phyloP scores from a whole-genome alignment of 2,113 vertebrate species.

The Fukomys damarensis region DNA sequence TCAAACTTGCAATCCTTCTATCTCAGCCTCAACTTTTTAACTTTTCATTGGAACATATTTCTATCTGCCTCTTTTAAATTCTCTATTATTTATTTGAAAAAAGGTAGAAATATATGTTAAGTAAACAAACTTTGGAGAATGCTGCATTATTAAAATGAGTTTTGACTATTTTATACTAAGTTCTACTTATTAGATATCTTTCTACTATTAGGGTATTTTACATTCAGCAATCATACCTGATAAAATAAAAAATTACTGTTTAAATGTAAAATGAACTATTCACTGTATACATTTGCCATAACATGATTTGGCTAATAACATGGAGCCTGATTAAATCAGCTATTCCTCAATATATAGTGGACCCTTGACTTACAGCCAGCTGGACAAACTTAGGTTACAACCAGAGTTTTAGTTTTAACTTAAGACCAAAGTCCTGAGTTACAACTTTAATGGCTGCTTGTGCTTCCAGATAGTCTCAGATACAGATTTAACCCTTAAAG shows the following conservation, averaged over 20 bases:
- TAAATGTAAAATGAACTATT: slow-evolving; percentile 12
- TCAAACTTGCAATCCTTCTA: background rate
- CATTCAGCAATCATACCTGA: background rate
- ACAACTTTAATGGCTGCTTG: too few relatives aligned
- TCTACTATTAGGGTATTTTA: background rate
- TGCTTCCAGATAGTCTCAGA: too few relatives aligned
- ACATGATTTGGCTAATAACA: slow-evolving; percentile 5
- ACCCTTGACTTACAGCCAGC: too few relatives aligned
- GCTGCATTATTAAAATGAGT: slow-evolving; percentile 23
- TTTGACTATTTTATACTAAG: slow-evolving; percentile 15
- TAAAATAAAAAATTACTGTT: background rate
- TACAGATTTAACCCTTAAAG: too few relatives aligned
- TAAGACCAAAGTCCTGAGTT: too few relatives aligned
- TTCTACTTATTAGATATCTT: background rate
- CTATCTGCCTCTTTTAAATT: background rate
- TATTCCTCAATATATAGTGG: background rate
- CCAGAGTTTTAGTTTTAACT: too few relatives aligned
- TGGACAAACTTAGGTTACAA: too few relatives aligned
- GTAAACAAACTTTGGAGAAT: slow-evolving; percentile 12
- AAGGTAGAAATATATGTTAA: background rate
- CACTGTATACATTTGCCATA: background rate
- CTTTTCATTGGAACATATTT: background rate
- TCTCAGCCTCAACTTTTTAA: background rate
- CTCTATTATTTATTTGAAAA: background rate
- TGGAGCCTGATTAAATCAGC: background rate